Conservation (phyloP, 2,113 vertebrate genomes). For the Aegypius monachus region DNA sequence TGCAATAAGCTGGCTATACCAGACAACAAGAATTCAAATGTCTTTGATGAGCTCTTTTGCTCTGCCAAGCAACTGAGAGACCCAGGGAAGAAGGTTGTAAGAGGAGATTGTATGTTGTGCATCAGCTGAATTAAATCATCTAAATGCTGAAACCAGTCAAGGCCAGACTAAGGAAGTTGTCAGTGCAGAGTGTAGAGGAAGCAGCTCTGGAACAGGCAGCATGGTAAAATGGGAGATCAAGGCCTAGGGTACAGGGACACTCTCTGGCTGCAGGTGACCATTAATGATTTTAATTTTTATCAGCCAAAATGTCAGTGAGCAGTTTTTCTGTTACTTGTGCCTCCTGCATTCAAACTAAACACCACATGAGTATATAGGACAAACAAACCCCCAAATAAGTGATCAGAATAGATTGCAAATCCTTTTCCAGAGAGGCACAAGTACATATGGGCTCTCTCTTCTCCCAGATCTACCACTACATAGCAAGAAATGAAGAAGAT, state of each 20-base stretch:
- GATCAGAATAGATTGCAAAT: neutral
- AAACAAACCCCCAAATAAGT: neutral
- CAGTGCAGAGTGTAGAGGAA: neutral
- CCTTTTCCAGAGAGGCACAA: neutral
- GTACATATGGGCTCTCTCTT: fast-evolving
- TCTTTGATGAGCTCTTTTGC: neutral
- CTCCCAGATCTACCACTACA: neutral
- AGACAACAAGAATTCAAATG: neutral
- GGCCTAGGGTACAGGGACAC: neutral
- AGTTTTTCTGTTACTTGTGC: neutral
- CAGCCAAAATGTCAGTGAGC: neutral
- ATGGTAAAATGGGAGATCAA: neutral
- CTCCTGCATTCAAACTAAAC: neutral
- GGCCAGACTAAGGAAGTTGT: neutral
- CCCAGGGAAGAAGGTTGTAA: neutral
- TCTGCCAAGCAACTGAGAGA: neutral
- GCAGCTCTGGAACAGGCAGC: neutral
- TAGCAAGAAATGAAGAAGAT: neutral
- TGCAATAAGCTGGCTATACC: neutral
- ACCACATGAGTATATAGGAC: neutral
- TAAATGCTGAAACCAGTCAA: neutral
- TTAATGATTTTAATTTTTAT: neutral
- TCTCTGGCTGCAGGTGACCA: neutral
- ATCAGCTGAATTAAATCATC: neutral
- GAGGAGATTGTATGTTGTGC: neutral